A percentile compares a stretch with the other conserved stretches of the same genome.
These are phyloP conservation scores for Bombus superbus DNA, from an alignment of 1,140 invertebrate species.

Conservation along the genomic window DNA sequence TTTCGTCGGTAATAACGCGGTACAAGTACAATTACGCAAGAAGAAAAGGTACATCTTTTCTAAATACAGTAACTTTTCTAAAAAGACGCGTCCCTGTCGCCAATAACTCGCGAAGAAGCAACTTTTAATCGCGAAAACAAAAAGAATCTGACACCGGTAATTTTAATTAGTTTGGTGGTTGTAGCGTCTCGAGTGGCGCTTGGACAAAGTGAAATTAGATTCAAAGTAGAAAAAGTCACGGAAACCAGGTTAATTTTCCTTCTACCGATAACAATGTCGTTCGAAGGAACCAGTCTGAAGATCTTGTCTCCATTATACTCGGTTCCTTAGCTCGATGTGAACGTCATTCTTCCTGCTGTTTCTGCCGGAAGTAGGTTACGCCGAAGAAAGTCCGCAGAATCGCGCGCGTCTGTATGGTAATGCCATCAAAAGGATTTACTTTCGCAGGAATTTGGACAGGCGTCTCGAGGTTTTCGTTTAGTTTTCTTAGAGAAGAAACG, in stretches of 20 bases:
- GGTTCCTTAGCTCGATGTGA: conserved; percentile 32
- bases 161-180: neutral
- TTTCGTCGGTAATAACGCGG: too few species aligned
- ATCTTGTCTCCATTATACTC: conserved; percentile 55
- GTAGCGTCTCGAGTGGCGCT: neutral
- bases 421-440: conserved; percentile 21
- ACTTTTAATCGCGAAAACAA: neutral
- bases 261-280: conserved; percentile 62
- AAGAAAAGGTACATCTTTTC: too few species aligned
- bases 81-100: too few species aligned
- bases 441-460: conserved; percentile 33
- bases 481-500: neutral
- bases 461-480: neutral
- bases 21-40: too few species aligned
- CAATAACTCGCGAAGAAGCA: too few species aligned
- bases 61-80: too few species aligned
- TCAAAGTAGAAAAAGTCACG: conserved; percentile 18
- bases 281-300: conserved; percentile 44
- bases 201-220: conserved; percentile 9
- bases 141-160: neutral
- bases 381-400: conserved; percentile 49
- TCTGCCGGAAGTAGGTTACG: conserved; percentile 45
- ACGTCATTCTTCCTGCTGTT: conserved; percentile 26
- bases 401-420: neutral
- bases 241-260: conserved; percentile 42